Base-by-base conservation (phyloP, 37 sponge, comb jelly and placozoan species). In the Lycopodina hypogea region DNA sequence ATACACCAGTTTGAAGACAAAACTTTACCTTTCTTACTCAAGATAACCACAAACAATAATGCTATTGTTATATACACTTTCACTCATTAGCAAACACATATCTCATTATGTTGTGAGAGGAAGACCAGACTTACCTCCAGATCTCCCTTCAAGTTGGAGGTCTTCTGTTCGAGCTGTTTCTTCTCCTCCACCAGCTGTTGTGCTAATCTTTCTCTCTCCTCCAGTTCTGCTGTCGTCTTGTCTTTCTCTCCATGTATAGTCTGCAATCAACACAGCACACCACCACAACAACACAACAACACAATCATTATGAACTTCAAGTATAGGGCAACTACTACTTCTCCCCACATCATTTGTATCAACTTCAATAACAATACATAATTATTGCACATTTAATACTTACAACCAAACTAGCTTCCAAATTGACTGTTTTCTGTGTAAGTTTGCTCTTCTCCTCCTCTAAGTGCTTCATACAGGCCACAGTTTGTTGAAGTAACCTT, bases 151-250 rank as follows among this genome's bases (percentile, higher is more conserved):
- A 97, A 84, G 78, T 87, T 62, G 18, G 71, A 66, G 34, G 98
- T 87, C 28, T 81, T 62, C 63, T 83, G 73, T 66, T 85, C 84
- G 52, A 97, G 83, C 67, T 50, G 41, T 37, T 83, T 81, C 84
- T 92, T 94, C 78, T 97, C 98, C 39, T 94, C 98, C 75, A 87
- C 85, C 34, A 97, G 83, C 42, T 89, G 74, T 57, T 85, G 87
- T 37, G 98, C 87, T 41, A 92, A 74, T 42, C 61, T 81, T 65
- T 92, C 91, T 30, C 81, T 71, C 42, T 97, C 93, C 37, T 87
- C 86, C 72, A 93, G 83, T 53, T 86, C 88, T 18, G 77, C 81
- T 23, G 71, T 69, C 19, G 88, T 78, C 71, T 77, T 75, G 50
- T 92, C 85, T 60, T 90, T 89, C 71, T 84, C 92, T 37, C 85